A percentile compares a stretch with the other conserved stretches of the same genome.
Conservation (phyloP, 2,797 vertebrate species). For the Adrianichthys oophorus region DNA sequence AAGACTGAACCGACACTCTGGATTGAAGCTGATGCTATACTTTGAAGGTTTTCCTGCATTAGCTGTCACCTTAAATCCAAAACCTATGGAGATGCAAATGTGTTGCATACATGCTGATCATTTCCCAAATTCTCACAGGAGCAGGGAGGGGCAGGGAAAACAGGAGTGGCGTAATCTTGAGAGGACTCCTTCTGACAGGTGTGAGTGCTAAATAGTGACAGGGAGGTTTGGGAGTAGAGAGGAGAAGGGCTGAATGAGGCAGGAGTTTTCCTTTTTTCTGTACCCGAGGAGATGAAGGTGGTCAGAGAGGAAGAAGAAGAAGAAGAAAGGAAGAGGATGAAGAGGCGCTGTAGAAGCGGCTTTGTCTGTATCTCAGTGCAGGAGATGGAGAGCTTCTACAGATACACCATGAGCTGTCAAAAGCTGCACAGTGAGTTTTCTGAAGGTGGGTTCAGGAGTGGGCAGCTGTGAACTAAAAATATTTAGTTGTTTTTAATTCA, state of each 20-base stretch:
- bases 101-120: not conserved
- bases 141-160: slow-evolving; percentile 33
- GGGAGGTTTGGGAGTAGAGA: slow-evolving; percentile 27
- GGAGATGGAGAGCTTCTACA: slow-evolving; percentile 70
- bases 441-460: not conserved
- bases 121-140: slow-evolving; percentile 2
- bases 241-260: slow-evolving; percentile 28
- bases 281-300: slow-evolving; percentile 18
- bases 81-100: not conserved
- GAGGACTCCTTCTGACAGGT: slow-evolving; percentile 36
- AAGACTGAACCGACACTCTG: too few relatives aligned
- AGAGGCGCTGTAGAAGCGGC: slow-evolving; percentile 2
- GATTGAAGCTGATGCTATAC: too few relatives aligned
- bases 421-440: slow-evolving; percentile 54
- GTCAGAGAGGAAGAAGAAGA: slow-evolving; percentile 17
- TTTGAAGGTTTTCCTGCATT: too few relatives aligned
- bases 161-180: slow-evolving; percentile 32
- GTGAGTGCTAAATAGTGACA: slow-evolving; percentile 15
- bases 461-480: not conserved
- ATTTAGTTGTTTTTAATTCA: not conserved
- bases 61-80: too few relatives aligned
- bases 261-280: not conserved
- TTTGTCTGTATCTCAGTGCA: slow-evolving; percentile 46
- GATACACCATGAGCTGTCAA: slow-evolving; percentile 50
- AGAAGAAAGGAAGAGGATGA: slow-evolving; percentile 9